These are phyloP conservation scores for Campaea margaritaria DNA, from an alignment of 2,888 invertebrate species.

Conservation along the genomic window DNA sequence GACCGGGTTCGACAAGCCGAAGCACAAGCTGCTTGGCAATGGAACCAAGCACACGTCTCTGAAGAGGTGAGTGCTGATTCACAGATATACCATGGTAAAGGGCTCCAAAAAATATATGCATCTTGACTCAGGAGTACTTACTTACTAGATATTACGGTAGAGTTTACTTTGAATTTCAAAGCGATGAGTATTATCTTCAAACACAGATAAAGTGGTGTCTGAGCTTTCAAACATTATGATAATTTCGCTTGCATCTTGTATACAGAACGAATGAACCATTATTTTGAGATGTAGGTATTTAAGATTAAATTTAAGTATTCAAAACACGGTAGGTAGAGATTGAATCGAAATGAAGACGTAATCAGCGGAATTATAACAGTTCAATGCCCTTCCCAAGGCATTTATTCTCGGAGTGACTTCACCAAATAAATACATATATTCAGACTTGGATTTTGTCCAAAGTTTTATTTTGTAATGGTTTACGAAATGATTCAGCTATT, in stretches of 20 bases:
- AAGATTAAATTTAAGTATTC: too few relatives aligned
- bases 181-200: too few relatives aligned
- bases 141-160: too few relatives aligned
- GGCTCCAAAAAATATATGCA: too few relatives aligned
- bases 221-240: too few relatives aligned
- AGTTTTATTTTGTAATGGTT: conserved; percentile 3
- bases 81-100: too few relatives aligned
- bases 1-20: conserved; percentile 87
- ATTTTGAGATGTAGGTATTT: too few relatives aligned
- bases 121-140: too few relatives aligned
- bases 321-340: not conserved
- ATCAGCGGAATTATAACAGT: conserved; percentile 18
- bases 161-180: too few relatives aligned
- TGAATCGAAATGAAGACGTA: conserved; percentile 10
- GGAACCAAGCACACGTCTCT: conserved; percentile 89
- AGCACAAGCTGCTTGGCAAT: conserved; percentile 88
- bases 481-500: conserved; percentile 6
- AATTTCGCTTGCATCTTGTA: too few relatives aligned
- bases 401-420: conserved; percentile 28
- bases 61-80: conserved; percentile 85
- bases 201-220: too few relatives aligned
- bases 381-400: conserved; percentile 27
- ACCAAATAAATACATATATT: conserved; percentile 18
- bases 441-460: conserved; percentile 1
- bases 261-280: too few relatives aligned